phyloP scores from a whole-genome alignment of 1,140 invertebrate genomes.

The Drosophila nikananu region DNA sequence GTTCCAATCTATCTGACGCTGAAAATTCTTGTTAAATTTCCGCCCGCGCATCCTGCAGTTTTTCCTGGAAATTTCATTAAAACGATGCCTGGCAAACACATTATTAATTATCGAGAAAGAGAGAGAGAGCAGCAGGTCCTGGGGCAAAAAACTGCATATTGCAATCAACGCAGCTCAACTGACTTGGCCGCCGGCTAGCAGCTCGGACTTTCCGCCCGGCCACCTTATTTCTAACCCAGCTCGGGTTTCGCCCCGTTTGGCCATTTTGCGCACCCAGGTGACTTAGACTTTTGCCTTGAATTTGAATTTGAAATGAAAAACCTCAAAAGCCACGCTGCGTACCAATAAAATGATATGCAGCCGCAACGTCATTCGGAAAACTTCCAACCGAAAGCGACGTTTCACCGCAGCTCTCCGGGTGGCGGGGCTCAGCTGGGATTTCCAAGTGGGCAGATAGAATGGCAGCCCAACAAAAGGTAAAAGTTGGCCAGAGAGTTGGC shows the following conservation, averaged over 20 bases:
- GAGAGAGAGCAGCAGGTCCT: not conserved
- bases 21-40: constrained; percentile 39
- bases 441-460: constrained; percentile 9
- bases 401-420: not conserved
- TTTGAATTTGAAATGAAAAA: constrained; percentile 46
- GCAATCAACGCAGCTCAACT: constrained; percentile 14
- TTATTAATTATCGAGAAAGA: constrained; percentile 30
- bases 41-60: constrained; percentile 30
- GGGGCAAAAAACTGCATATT: constrained; percentile 15
- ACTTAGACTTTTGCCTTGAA: constrained; percentile 43
- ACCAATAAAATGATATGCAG: constrained; percentile 60
- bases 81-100: constrained; percentile 16
- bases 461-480: constrained; percentile 37
- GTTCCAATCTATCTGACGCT: constrained; percentile 44
- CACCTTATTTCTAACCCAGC: not conserved
- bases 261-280: constrained; percentile 17
- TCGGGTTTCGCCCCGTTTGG: not conserved
- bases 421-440: constrained; percentile 18
- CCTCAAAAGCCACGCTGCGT: constrained; percentile 49
- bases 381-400: constrained; percentile 10
- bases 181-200: not conserved
- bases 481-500: constrained; percentile 54
- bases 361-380: constrained; percentile 33
- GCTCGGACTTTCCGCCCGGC: not conserved
- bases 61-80: constrained; percentile 40